phyloP scores from a whole-genome alignment of 2,888 invertebrate species.

The Hydraecia micacea region DNA sequence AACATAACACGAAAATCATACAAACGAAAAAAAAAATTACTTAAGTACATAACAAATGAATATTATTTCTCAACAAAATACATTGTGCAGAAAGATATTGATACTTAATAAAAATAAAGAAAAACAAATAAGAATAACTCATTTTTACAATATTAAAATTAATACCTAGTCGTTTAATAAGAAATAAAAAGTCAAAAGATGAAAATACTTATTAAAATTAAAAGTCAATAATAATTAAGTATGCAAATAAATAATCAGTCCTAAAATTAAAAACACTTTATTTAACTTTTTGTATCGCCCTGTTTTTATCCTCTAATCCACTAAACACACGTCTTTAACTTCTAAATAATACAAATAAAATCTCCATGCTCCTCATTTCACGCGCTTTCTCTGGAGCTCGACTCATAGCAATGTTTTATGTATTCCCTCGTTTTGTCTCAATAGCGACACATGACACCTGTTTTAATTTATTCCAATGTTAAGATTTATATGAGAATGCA shows the following conservation, averaged over 20 bases:
- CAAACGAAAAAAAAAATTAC: too few relatives aligned
- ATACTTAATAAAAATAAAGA: too few relatives aligned
- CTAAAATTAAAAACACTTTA: not conserved
- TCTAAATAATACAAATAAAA: conserved; percentile 26
- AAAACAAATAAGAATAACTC: too few relatives aligned
- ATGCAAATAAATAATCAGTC: not conserved
- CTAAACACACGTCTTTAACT: conserved; percentile 6
- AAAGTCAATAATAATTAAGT: not conserved
- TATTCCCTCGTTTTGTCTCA: conserved; percentile 20
- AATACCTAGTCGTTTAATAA: too few relatives aligned
- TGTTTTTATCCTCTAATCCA: not conserved
- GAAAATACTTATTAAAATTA: too few relatives aligned
- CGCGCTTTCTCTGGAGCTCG: conserved; percentile 13
- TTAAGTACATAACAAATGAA: not conserved
- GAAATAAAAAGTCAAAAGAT: too few relatives aligned
- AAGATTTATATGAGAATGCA: conserved; percentile 61
- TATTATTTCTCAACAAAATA: too few relatives aligned
- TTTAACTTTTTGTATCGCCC: not conserved
- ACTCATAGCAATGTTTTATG: conserved; percentile 41
- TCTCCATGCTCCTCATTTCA: conserved; percentile 3
- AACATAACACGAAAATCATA: too few relatives aligned
- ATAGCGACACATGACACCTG: conserved; percentile 48
- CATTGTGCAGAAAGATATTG: too few relatives aligned
- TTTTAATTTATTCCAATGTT: conserved; percentile 58
- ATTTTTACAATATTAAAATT: too few relatives aligned